phyloP scores from a whole-genome alignment of 2,797 vertebrate species.

The Enteromius viviparus region DNA sequence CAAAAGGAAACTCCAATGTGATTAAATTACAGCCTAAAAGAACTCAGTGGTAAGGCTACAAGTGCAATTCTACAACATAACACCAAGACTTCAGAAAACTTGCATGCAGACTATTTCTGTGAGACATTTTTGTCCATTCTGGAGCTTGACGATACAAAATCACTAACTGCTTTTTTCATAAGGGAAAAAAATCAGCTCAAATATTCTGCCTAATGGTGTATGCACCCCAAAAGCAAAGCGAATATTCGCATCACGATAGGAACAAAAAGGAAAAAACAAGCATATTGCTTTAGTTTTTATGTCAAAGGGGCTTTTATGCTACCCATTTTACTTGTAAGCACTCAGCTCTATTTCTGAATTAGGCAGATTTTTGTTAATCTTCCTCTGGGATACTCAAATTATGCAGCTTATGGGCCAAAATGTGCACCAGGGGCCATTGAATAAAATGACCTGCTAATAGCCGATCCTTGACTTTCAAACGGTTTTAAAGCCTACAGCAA shows the following conservation, averaged over 20 bases:
- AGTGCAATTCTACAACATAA: not conserved
- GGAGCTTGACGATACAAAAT: not conserved
- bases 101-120: not conserved
- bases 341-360: not conserved
- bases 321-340: not conserved
- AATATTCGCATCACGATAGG: not conserved
- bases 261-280: no score
- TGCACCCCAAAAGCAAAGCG: not conserved
- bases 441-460: conserved; percentile 96
- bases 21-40: not conserved
- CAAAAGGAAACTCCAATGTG: not conserved
- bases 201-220: not conserved
- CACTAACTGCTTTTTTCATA: not conserved
- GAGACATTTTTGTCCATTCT: not conserved
- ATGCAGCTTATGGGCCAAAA: conserved; percentile 92
- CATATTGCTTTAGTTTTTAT: not conserved
- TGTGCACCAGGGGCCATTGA: conserved; percentile 94
- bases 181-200: not conserved
- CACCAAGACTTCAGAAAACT: not conserved
- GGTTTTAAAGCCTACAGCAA: not conserved
- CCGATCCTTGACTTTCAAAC: conserved; percentile 78
- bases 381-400: conserved; percentile 31
- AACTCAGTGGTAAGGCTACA: not conserved
- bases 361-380: conserved; percentile 5
- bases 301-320: not conserved